Conservation (phyloP, 2,113 vertebrate species). For the Gallinago media region DNA sequence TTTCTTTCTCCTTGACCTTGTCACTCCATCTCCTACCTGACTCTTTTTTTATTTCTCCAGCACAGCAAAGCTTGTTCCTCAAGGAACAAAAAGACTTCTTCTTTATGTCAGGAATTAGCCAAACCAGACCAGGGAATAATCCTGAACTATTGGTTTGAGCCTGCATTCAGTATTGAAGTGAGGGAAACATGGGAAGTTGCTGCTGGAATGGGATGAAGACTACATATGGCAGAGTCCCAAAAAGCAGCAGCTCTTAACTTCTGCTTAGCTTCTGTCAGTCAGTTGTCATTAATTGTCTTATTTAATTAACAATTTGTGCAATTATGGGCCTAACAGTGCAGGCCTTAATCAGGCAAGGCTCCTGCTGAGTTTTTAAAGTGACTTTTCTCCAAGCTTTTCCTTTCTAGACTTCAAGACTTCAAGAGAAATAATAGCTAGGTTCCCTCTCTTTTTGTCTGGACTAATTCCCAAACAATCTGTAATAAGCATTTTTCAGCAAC, state of each 20-base stretch:
- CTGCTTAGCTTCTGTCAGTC: background rate
- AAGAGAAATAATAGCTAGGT: background rate
- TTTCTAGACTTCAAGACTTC: background rate
- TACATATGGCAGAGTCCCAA: background rate
- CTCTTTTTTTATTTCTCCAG: background rate
- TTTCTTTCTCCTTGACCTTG: background rate
- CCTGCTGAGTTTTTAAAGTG: background rate
- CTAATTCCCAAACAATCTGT: background rate
- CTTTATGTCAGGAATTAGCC: background rate
- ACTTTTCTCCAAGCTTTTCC: background rate
- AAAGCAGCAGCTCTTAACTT: background rate
- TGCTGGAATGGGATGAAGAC: background rate
- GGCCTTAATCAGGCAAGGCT: background rate
- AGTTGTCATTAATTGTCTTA: background rate
- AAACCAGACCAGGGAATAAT: background rate
- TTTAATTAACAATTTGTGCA: conserved; percentile 12
- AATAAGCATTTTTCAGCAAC: background rate
- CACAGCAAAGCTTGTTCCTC: background rate
- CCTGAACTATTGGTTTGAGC: background rate
- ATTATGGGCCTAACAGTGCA: background rate
- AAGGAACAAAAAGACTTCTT: background rate
- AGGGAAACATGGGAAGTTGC: background rate
- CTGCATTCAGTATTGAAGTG: background rate
- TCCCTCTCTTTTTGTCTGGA: background rate
- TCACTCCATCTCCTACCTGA: background rate